Percentiles rank a stretch among this genome's conserved stretches.
These are phyloP conservation scores for Xerus inauris DNA, from an alignment of 2,113 vertebrate species.

Conservation along the genomic window DNA sequence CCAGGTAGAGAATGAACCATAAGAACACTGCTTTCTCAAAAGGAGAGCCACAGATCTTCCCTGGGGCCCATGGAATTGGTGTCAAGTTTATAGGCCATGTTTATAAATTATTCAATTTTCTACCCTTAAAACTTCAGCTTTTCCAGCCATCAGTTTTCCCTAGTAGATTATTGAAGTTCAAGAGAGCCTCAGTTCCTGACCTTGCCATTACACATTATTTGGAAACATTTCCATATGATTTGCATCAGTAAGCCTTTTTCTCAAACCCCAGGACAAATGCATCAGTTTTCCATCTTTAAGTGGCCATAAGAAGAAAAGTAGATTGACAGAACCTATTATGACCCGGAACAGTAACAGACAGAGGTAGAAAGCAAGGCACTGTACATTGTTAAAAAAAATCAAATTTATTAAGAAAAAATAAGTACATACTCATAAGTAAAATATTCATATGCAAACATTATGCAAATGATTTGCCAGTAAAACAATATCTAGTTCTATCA, in stretches of 20 bases:
- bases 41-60: background rate
- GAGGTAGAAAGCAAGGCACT: slow-evolving; percentile 53
- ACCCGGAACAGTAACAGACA: slow-evolving; percentile 59
- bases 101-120: slow-evolving; percentile 33
- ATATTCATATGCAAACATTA: slow-evolving; percentile 79
- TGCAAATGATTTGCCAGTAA: slow-evolving; percentile 79
- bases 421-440: slow-evolving; percentile 61
- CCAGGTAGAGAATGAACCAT: background rate
- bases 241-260: slow-evolving; percentile 51
- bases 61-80: background rate
- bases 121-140: slow-evolving; percentile 1
- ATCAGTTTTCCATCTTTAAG: slow-evolving; percentile 66
- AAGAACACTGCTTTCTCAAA: background rate
- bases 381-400: slow-evolving; percentile 52
- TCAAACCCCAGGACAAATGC: slow-evolving; percentile 53
- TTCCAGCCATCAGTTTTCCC: background rate
- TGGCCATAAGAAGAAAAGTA: slow-evolving; percentile 51
- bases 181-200: slow-evolving; percentile 13
- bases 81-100: background rate
- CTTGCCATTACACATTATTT: slow-evolving; percentile 29
- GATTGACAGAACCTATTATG: slow-evolving; percentile 63
- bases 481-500: slow-evolving; percentile 70
- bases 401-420: slow-evolving; percentile 75
- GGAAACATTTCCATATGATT: slow-evolving; percentile 70
- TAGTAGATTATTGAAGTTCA: slow-evolving; percentile 19